A percentile compares a stretch with the other conserved stretches of the same genome.
Evolutionary conservation across 2,888 invertebrate genomes (phyloP).

Genomic region (Amiota communis): DNA sequence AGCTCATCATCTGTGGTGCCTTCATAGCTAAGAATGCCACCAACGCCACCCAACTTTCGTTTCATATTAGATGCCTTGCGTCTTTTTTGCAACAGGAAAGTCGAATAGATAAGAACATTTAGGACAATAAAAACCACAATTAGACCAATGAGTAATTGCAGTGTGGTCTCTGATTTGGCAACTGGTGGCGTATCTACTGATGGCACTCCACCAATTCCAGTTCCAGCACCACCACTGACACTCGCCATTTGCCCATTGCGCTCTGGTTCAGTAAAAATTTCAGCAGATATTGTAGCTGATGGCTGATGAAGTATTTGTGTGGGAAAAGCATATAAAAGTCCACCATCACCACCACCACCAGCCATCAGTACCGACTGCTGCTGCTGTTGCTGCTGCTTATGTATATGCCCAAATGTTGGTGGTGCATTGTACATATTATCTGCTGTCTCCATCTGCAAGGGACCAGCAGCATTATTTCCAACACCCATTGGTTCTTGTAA

Average conservation of each 20-base stretch:
- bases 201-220: background rate
- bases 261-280: conserved; percentile 4
- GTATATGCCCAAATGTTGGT: conserved; percentile 68
- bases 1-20: conserved; percentile 72
- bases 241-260: conserved; percentile 16
- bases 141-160: conserved; percentile 78
- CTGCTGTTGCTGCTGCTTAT: conserved; percentile 42
- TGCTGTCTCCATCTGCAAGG: conserved; percentile 43
- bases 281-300: conserved; percentile 31
- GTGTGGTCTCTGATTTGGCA: conserved; percentile 77
- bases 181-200: conserved; percentile 61
- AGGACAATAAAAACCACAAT: conserved; percentile 82
- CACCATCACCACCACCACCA: conserved; percentile 28
- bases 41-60: conserved; percentile 64
- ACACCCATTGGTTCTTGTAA: conserved; percentile 64
- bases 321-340: conserved; percentile 28
- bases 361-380: conserved; percentile 54
- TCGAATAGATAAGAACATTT: conserved; percentile 76
- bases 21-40: conserved; percentile 70
- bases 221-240: conserved; percentile 13
- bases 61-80: conserved; percentile 62
- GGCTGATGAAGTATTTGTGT: conserved; percentile 8
- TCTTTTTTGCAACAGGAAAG: conserved; percentile 68
- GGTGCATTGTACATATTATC: conserved; percentile 73
- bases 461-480: conserved; percentile 33